phyloP scores from a whole-genome alignment of 2,888 invertebrate genomes.

The Patella ulyssiponensis region DNA sequence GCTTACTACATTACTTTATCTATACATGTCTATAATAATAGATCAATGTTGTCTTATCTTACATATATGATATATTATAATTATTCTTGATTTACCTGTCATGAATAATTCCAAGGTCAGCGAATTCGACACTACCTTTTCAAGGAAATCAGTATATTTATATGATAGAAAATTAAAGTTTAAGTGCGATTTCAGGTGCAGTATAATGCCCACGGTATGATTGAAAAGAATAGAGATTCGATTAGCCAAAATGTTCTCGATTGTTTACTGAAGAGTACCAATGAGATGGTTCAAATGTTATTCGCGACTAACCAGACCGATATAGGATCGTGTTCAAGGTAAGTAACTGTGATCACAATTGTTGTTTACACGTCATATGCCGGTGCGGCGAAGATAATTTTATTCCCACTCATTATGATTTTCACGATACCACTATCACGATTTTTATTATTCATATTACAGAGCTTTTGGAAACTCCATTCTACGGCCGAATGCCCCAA shows the following conservation, averaged over 20 bases:
- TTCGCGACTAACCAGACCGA: background rate
- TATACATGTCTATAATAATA: too few relatives aligned
- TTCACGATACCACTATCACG: too few relatives aligned
- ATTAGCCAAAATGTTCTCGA: constrained; percentile 49
- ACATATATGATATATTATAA: too few relatives aligned
- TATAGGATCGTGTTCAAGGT: constrained; percentile 4
- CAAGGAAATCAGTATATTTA: too few relatives aligned
- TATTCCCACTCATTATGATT: too few relatives aligned
- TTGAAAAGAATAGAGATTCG: constrained; percentile 47
- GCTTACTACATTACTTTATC: too few relatives aligned
- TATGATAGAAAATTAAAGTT: background rate
- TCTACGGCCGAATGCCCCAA: background rate
- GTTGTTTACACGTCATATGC: background rate
- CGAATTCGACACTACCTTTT: too few relatives aligned
- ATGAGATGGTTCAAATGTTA: constrained; percentile 39
- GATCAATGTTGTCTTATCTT: too few relatives aligned
- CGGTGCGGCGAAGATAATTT: too few relatives aligned
- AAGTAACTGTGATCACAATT: background rate
- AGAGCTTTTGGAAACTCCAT: background rate
- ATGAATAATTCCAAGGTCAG: too few relatives aligned
- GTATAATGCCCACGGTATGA: constrained; percentile 41
- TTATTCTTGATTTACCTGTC: too few relatives aligned
- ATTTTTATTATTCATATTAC: background rate
- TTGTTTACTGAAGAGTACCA: constrained; percentile 49
- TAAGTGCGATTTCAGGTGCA: constrained; percentile 27